phyloP scores from a whole-genome alignment of 2,113 vertebrate genomes.

The Hypomesus transpacificus region DNA sequence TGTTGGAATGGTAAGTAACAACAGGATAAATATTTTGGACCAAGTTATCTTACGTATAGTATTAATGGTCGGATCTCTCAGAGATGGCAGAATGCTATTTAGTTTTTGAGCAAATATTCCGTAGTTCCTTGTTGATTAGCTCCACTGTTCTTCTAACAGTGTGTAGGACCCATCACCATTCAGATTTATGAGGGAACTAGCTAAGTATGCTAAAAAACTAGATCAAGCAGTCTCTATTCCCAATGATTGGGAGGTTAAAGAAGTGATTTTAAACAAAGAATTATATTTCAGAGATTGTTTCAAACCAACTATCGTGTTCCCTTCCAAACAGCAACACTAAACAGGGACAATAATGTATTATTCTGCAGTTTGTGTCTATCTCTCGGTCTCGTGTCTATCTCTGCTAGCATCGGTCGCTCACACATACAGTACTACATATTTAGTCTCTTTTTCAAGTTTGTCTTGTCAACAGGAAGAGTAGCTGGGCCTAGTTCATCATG shows the following conservation, averaged over 20 bases:
- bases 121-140: not conserved
- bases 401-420: not conserved
- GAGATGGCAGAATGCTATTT: not conserved
- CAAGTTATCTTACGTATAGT: conserved; percentile 52
- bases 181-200: conserved; percentile 68
- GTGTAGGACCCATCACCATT: conserved; percentile 38
- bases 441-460: conserved; percentile 2
- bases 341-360: not conserved
- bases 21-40: conserved; percentile 68
- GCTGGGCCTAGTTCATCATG: not conserved
- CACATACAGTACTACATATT: not conserved
- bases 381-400: not conserved
- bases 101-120: not conserved
- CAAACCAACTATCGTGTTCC: not conserved
- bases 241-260: conserved; percentile 66
- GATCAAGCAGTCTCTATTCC: conserved; percentile 69
- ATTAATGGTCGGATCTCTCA: not conserved
- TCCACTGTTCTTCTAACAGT: conserved; percentile 38
- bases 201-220: conserved; percentile 65
- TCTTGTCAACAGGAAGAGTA: not conserved
- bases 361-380: not conserved
- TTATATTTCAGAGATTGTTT: not conserved
- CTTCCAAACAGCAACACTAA: not conserved
- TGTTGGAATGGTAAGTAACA: conserved; percentile 76
- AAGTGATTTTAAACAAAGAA: conserved; percentile 57